Conservation (phyloP, 2,888 invertebrate genomes). For the Sphaerophoria taeniata region DNA sequence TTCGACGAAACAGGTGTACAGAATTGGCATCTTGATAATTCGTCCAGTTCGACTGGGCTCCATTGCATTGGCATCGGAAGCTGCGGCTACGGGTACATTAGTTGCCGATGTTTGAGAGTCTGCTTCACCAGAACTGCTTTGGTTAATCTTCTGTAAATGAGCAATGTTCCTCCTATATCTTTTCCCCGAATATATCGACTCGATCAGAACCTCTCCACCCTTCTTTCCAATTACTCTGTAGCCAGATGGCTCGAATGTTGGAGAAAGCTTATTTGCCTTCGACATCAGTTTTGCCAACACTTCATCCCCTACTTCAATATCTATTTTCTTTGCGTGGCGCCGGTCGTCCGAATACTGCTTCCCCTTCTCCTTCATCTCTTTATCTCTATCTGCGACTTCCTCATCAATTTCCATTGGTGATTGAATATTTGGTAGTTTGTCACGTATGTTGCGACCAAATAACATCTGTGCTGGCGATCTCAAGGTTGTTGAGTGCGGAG, state of each 20-base stretch:
- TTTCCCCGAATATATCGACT: slow-evolving; percentile 7
- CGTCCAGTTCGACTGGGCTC: background rate
- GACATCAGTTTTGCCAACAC: background rate
- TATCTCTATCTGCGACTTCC: too few relatives aligned
- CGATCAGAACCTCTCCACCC: background rate
- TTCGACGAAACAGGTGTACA: slow-evolving; percentile 12
- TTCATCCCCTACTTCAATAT: slow-evolving; percentile 6
- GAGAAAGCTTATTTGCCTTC: background rate
- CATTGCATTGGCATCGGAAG: background rate
- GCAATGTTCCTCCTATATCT: background rate
- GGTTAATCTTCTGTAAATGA: slow-evolving; percentile 6
- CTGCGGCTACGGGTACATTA: background rate
- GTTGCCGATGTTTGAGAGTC: background rate
- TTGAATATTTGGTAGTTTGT: too few relatives aligned
- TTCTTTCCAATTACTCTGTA: slow-evolving; percentile 11
- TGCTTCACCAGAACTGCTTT: background rate
- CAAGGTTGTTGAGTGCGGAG: too few relatives aligned
- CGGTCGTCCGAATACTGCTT: too few relatives aligned
- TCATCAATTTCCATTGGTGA: too few relatives aligned
- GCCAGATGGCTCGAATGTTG: background rate
- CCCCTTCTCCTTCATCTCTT: too few relatives aligned
- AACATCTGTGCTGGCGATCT: too few relatives aligned
- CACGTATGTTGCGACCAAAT: too few relatives aligned
- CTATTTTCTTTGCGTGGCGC: too few relatives aligned
- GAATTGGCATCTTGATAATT: background rate